A percentile compares a stretch with the other conserved stretches of the same genome.
These are phyloP conservation scores for Drosophila fungiperda DNA, from an alignment of 2,888 invertebrate species.

Conservation along the genomic window DNA sequence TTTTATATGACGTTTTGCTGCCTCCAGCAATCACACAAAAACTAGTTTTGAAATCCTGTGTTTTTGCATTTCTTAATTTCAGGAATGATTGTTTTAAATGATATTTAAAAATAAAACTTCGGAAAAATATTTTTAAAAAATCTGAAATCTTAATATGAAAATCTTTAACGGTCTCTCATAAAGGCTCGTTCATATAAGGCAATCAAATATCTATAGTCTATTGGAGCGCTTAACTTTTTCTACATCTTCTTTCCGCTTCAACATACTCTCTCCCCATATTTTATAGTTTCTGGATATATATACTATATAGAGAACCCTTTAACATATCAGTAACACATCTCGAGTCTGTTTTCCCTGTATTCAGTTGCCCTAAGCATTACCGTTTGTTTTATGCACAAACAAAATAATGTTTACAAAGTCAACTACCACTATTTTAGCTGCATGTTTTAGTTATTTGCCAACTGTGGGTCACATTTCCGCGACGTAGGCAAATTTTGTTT, in stretches of 20 bases:
- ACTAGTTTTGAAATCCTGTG: background rate
- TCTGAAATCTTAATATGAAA: no score
- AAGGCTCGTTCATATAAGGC: no score
- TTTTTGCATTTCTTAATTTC: background rate
- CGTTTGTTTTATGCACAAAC: background rate
- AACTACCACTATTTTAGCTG: background rate
- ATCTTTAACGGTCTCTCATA: no score
- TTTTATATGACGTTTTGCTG: background rate
- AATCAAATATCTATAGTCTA: no score
- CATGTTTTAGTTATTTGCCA: conserved; percentile 1
- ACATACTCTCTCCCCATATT: no score
- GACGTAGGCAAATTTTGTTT: conserved; percentile 23
- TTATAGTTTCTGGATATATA: no score
- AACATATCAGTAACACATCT: background rate
- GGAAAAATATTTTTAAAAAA: no score
- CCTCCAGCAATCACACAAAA: background rate
- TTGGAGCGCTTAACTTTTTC: no score
- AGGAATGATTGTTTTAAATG: background rate
- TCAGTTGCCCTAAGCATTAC: background rate
- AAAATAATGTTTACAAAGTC: background rate
- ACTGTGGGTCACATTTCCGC: conserved; percentile 15
- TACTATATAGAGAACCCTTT: no score
- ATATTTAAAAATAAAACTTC: no score
- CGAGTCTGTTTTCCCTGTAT: background rate
- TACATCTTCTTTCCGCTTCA: no score